Conservation (phyloP, 2,888 invertebrate species). For the Aphodius granarius region DNA sequence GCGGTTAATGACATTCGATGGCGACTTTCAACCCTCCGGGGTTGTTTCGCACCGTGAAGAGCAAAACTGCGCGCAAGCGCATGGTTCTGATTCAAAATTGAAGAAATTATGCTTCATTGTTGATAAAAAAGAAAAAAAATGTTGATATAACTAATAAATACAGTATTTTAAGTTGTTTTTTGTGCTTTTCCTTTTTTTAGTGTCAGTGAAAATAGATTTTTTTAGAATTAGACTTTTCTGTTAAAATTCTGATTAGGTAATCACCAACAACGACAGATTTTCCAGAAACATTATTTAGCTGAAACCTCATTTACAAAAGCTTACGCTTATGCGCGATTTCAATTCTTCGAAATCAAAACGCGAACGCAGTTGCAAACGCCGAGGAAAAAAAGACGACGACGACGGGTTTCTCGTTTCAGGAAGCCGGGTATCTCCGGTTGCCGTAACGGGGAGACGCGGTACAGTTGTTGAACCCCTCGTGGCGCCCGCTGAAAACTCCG, state of each 20-base stretch:
- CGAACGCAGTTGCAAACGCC: neutral
- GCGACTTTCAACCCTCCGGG: neutral
- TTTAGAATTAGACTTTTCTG: no score
- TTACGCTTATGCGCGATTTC: neutral
- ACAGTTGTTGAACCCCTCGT: slow-evolving; percentile 8
- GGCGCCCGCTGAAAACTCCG: neutral
- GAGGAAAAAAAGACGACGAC: neutral
- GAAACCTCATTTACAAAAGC: neutral
- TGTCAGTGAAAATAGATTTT: no score
- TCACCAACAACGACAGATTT: no score
- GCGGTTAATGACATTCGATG: neutral
- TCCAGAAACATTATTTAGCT: no score
- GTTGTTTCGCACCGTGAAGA: neutral
- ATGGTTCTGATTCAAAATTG: neutral
- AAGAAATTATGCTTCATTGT: neutral
- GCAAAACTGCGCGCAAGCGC: neutral
- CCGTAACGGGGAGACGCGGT: neutral
- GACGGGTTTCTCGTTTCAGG: neutral
- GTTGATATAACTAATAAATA: no score
- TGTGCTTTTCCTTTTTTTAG: no score
- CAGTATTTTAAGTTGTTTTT: no score
- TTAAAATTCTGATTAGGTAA: no score
- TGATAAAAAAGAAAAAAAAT: neutral
- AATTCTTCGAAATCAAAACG: neutral
- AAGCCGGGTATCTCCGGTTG: neutral